Evolutionary conservation across 2,113 vertebrate species (phyloP).

Genomic region (Myotis brandtii): DNA sequence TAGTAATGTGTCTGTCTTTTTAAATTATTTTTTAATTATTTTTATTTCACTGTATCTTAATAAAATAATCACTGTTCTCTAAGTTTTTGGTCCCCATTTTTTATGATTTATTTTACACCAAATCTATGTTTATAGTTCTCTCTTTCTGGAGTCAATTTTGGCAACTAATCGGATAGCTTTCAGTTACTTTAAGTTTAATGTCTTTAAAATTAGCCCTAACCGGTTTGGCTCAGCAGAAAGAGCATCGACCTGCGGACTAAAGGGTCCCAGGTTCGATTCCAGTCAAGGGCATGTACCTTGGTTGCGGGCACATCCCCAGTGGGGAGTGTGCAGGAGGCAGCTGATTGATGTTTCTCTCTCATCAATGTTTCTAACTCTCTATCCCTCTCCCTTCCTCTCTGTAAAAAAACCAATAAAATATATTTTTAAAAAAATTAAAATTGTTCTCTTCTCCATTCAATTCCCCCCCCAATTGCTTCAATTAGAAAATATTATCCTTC

Average conservation of each 20-base stretch:
- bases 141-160: background rate
- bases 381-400: no score
- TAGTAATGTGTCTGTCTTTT: background rate
- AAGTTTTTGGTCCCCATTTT: background rate
- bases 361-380: no score
- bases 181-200: background rate
- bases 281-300: no score
- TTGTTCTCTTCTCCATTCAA: background rate
- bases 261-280: no score
- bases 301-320: no score
- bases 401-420: no score
- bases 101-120: constrained; percentile 5
- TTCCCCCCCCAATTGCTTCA: background rate
- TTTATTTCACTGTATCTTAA: background rate
- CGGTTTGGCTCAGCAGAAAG: no score
- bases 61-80: background rate
- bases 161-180: background rate
- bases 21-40: background rate
- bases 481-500: background rate
- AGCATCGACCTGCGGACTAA: no score
- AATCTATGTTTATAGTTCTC: background rate
- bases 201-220: background rate
- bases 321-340: no score
- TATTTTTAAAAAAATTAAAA: constrained; percentile 3
- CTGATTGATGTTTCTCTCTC: no score